phyloP scores from a whole-genome alignment of 2,888 invertebrate species.

The Psylliodes chrysocephalus region DNA sequence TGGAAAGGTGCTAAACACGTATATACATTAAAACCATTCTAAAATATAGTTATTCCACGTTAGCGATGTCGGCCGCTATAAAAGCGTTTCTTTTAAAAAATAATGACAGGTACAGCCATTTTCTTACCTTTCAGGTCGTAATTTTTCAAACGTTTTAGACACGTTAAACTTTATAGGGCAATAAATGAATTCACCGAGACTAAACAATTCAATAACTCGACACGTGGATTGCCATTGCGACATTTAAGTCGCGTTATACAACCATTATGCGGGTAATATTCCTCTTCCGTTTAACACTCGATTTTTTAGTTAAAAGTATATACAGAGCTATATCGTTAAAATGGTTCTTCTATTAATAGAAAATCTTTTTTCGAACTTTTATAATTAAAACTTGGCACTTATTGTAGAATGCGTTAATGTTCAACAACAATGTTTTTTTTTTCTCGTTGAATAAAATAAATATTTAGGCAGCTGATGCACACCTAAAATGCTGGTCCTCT shows the following conservation, averaged over 20 bases:
- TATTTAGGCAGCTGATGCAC: constrained; percentile 25
- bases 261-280: no score
- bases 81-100: no score
- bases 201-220: background rate
- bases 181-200: background rate
- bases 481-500: constrained; percentile 3
- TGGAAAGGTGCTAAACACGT: no score
- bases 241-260: no score
- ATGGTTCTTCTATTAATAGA: constrained; percentile 27
- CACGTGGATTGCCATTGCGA: background rate
- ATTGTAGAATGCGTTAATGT: constrained; percentile 30
- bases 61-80: no score
- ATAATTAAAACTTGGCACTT: constrained; percentile 42
- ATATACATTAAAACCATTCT: no score
- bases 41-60: no score
- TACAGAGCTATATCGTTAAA: background rate
- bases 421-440: constrained; percentile 26
- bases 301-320: constrained; percentile 4
- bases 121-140: background rate
- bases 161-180: background rate
- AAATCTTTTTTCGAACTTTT: constrained; percentile 31
- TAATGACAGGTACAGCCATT: no score
- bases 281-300: background rate
- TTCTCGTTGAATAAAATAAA: constrained; percentile 15
- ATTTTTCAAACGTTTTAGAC: background rate